Base-by-base conservation (phyloP, 2,888 invertebrate genomes). In the Mesochorus sp. region DNA sequence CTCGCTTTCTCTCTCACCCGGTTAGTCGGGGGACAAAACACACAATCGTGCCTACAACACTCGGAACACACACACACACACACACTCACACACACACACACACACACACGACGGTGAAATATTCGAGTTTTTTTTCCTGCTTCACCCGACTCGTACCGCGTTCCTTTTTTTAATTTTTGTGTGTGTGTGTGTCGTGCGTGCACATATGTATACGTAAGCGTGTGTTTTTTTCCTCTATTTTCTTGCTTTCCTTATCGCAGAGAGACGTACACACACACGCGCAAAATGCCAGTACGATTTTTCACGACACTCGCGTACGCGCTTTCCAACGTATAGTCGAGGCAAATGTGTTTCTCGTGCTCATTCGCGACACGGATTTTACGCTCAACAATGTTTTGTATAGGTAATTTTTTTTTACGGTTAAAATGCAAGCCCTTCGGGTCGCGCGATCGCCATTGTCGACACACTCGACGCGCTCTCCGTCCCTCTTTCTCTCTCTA, bases 381-480 rank as follows among this genome's bases (percentile, higher is more conserved):
- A n/a, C 31, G 53, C 19, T 55, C 19, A 26, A 55, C 24, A 37
- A 44, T 55, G 4, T 47, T 61, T 71, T 55, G 19, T 61, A 0
- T 19, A n/a, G 37, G 31, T 68, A 34, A 28, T 57, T 47, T 68
- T 34, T 42, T 64, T 64, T 59, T 59, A 73, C 73, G 73, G 68
- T 82, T 81, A 82, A 83, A 81, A 84, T 84, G 85, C 87, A 83
- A 88, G 84, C 80, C 81, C 85, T 82, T 86, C 83, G 85, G 81
- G 84, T 88, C 86, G 87, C 77, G 76, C 73, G 79, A 77, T 80
- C 73, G 80, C 89, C 89, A 89, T 89, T 89, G 88, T 88, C 85
- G 88, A 80, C 77, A 80, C 74, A 79, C 74, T 80, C 72, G n/a
- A n/a, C n/a, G n/a, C n/a, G n/a, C n/a, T 73, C 70, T 57, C 34